Evolutionary conservation across 2,888 invertebrate genomes (phyloP), one percentile per base, ranked within the genome.

Genomic region (Lacanobia wlatinum): DNA sequence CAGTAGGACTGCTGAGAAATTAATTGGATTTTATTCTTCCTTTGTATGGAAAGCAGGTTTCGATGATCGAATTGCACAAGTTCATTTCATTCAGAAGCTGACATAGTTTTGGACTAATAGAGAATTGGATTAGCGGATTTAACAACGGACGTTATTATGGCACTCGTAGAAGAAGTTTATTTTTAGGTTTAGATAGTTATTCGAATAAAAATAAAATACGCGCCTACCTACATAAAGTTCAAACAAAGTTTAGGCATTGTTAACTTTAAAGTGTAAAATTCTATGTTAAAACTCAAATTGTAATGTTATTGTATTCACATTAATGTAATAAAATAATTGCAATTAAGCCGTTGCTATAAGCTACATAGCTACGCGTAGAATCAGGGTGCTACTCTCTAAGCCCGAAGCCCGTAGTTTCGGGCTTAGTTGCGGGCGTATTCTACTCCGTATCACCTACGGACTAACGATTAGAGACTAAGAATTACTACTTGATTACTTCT

Each of bases 21-120:
- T 77, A 76, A 77, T 77, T 76, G 65, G 65, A 66, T 76, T 77
- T 65, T 52, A 71, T 71, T 76, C 56, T 65, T 46, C 46, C 56
- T 65, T 62, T 70, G 23, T 62, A 2, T 12, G 6, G 38, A 21
- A 61, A 28, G 43, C 64, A 28, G 38, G n/a, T 58, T 75, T 65
- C 50, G 16, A 63, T 55, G 12, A 65, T 77, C 28, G 60, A 70
- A 61, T 77, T 60, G 77, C 46, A 71, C 58, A 69, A 76, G 46
- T 59, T 43, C 14, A 16, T 43, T 43, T 43, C 21, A 63, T 69
- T 76, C 34, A 21, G 38, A 62, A 52, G 18, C 56, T 75, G 69
- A 53, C 50, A 62, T 69, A 59, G 58, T 40, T 76, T 61, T 34
- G 58, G 18, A 18, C 12, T 52, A 12, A 21, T 28, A 14, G 34